A percentile compares a stretch with the other conserved stretches of the same genome.
Conservation (phyloP, 2,797 vertebrate species). For the Ceryle rudis region DNA sequence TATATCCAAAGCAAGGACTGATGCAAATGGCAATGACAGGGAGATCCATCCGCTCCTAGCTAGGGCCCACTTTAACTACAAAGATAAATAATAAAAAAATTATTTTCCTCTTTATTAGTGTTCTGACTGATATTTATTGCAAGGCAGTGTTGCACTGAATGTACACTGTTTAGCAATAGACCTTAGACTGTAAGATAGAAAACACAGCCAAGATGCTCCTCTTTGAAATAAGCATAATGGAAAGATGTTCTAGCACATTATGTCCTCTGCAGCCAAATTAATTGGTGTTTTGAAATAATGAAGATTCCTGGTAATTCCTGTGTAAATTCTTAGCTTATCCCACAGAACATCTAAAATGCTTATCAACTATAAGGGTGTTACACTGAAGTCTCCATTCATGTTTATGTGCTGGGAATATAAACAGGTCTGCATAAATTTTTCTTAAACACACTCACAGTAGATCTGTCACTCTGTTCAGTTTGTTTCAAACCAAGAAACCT, state of each 20-base stretch:
- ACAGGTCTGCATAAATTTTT: background rate
- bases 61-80: background rate
- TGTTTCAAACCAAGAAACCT: constrained; percentile 62
- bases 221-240: background rate
- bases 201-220: background rate
- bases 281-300: background rate
- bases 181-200: background rate
- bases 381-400: constrained; percentile 39
- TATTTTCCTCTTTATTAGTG: background rate
- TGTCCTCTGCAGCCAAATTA: background rate
- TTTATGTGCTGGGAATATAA: constrained; percentile 38
- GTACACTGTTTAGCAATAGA: background rate
- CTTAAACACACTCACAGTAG: constrained; percentile 24
- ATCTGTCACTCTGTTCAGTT: constrained; percentile 39
- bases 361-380: constrained; percentile 23
- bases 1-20: background rate
- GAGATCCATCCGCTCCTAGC: background rate
- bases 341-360: background rate
- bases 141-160: background rate
- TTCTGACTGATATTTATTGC: background rate
- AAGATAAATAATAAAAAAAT: background rate
- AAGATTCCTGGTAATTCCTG: background rate
- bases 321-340: constrained; percentile 27
- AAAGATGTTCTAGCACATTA: background rate
- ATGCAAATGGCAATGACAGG: background rate